Percentiles rank a stretch among this genome's conserved stretches.
Conservation (phyloP, 2,797 vertebrate genomes). For the Liasis olivaceus region DNA sequence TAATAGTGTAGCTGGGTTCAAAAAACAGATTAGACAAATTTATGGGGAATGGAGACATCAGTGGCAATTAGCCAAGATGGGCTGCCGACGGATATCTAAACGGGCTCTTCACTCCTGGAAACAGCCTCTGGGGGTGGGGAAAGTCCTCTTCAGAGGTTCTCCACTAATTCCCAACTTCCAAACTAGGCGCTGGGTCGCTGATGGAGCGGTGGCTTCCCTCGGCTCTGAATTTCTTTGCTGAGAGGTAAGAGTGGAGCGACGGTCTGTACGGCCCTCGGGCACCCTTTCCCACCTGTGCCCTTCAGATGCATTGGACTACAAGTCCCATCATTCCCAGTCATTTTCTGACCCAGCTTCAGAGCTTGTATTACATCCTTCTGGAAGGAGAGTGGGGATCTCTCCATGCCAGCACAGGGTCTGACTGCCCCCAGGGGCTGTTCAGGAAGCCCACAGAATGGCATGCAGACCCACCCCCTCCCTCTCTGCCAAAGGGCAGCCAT, state of each 20-base stretch:
- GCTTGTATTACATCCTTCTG: not conserved
- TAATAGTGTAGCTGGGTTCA: slow-evolving; percentile 32
- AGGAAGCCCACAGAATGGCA: too few species aligned
- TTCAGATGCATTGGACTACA: not conserved
- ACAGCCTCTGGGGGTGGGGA: not conserved
- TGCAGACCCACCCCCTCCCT: too few species aligned
- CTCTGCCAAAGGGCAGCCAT: too few species aligned
- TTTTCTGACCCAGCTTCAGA: not conserved
- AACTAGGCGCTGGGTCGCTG: not conserved
- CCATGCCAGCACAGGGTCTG: too few species aligned
- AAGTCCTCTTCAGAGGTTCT: not conserved
- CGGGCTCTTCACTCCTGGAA: not conserved
- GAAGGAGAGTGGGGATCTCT: not conserved
- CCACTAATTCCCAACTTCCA: not conserved
- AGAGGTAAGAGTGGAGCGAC: not conserved
- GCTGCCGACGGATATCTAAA: not conserved
- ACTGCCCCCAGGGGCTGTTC: too few species aligned
- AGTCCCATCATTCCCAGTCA: not conserved
- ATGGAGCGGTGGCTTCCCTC: too few species aligned
- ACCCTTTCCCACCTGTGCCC: not conserved
- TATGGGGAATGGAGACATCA: slow-evolving; percentile 34
- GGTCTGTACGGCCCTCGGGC: not conserved
- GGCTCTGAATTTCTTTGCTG: not conserved
- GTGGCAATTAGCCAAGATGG: slow-evolving; percentile 37
- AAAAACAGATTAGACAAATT: slow-evolving; percentile 44